phyloP scores from a whole-genome alignment of 2,888 invertebrate species.

The Acronicta aceris region DNA sequence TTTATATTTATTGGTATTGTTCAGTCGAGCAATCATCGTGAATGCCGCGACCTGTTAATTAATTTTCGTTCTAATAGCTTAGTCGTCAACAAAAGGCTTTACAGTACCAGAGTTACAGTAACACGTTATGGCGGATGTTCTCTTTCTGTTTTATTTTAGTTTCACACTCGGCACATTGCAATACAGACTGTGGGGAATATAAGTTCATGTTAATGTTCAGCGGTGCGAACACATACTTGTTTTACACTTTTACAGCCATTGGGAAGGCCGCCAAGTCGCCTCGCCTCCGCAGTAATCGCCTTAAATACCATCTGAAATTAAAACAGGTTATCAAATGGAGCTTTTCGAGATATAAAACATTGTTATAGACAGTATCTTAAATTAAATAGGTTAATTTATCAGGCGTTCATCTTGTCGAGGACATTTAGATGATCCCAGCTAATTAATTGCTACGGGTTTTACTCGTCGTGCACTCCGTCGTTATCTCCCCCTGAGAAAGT shows the following conservation, averaged over 20 bases:
- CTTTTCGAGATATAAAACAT: slow-evolving; percentile 51
- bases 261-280: slow-evolving; percentile 54
- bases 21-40: slow-evolving; percentile 18
- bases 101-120: slow-evolving; percentile 4
- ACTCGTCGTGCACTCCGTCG: slow-evolving; percentile 36
- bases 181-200: slow-evolving; percentile 35
- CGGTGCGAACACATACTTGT: slow-evolving; percentile 44
- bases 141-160: slow-evolving; percentile 28
- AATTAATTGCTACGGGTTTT: slow-evolving; percentile 60
- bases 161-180: slow-evolving; percentile 17
- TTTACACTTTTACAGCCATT: slow-evolving; percentile 51
- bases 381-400: slow-evolving; percentile 58
- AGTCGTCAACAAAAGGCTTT: slow-evolving; percentile 13
- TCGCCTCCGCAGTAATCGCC: slow-evolving; percentile 28
- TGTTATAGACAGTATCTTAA: slow-evolving; percentile 49
- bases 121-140: slow-evolving; percentile 7
- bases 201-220: slow-evolving; percentile 37
- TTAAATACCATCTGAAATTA: slow-evolving; percentile 40
- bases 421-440: slow-evolving; percentile 60
- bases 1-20: slow-evolving; percentile 49
- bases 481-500: slow-evolving; percentile 40
- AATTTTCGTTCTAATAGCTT: slow-evolving; percentile 22
- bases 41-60: slow-evolving; percentile 28
- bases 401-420: slow-evolving; percentile 51
- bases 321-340: slow-evolving; percentile 41